phyloP scores from a whole-genome alignment of 2,888 invertebrate genomes.

The Oxytorus armatus region DNA sequence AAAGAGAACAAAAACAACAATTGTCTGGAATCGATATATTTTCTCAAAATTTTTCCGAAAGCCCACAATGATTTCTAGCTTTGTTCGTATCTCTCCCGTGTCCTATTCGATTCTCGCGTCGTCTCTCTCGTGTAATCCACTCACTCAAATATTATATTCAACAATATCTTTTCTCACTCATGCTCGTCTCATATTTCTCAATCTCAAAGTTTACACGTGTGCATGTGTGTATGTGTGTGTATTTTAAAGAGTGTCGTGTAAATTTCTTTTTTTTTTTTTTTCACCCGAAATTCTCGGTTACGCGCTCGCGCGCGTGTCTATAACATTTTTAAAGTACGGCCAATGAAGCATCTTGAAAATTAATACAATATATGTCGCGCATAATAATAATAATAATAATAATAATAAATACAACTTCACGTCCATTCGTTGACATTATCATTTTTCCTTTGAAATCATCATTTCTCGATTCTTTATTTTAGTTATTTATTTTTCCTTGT shows the following conservation, averaged over 20 bases:
- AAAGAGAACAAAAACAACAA: constrained; percentile 2
- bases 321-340: constrained; percentile 54
- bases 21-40: constrained; percentile 74
- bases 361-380: constrained; percentile 59
- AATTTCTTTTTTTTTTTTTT: constrained; percentile 29
- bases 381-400: constrained; percentile 67
- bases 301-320: constrained; percentile 33
- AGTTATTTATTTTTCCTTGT: neutral
- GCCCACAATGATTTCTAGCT: constrained; percentile 72
- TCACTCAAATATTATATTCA: constrained; percentile 52
- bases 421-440: constrained; percentile 32
- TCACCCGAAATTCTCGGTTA: constrained; percentile 28
- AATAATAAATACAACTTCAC: constrained; percentile 70
- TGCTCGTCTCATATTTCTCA: constrained; percentile 48
- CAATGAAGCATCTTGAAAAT: constrained; percentile 68
- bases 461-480: neutral
- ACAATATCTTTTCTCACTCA: constrained; percentile 63
- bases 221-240: constrained; percentile 20
- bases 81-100: constrained; percentile 49
- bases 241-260: constrained; percentile 7
- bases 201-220: constrained; percentile 21
- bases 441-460: neutral
- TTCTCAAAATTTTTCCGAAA: constrained; percentile 72
- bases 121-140: constrained; percentile 41
- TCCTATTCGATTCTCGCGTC: constrained; percentile 37